Percentiles rank a stretch among this genome's conserved stretches.
These are phyloP conservation scores for Corythaixoides concolor DNA, from an alignment of 2,113 vertebrate species.

Conservation along the genomic window DNA sequence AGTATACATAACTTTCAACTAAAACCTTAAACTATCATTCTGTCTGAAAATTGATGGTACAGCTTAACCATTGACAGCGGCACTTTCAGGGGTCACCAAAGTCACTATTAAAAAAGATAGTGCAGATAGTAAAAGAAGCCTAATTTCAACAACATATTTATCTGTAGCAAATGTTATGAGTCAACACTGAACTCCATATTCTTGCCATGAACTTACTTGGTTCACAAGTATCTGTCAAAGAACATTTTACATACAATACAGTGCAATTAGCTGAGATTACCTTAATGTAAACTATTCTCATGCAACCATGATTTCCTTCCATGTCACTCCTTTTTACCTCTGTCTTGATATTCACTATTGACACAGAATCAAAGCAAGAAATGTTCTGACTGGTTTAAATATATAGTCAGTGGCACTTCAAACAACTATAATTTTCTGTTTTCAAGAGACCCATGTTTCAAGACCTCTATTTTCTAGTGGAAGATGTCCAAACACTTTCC, in stretches of 20 bases:
- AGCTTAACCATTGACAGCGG: background rate
- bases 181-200: background rate
- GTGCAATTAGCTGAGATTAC: background rate
- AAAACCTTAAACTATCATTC: background rate
- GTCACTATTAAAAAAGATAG: background rate
- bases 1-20: rapidly evolving
- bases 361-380: background rate
- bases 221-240: background rate
- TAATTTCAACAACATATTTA: background rate
- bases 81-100: background rate
- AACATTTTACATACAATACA: background rate
- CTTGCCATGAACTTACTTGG: background rate
- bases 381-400: background rate
- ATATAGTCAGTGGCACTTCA: background rate
- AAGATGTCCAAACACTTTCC: background rate
- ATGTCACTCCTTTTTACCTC: background rate
- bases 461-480: background rate
- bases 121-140: background rate
- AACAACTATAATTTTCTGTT: background rate
- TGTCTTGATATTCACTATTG: background rate
- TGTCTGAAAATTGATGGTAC: background rate
- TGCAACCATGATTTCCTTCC: background rate
- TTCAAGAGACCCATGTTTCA: background rate
- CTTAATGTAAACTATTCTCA: background rate
- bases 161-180: rapidly evolving